Evolutionary conservation across 2,888 invertebrate genomes (phyloP), one percentile per base, ranked within the genome.

Genomic region (Synanthedon vespiformis): DNA sequence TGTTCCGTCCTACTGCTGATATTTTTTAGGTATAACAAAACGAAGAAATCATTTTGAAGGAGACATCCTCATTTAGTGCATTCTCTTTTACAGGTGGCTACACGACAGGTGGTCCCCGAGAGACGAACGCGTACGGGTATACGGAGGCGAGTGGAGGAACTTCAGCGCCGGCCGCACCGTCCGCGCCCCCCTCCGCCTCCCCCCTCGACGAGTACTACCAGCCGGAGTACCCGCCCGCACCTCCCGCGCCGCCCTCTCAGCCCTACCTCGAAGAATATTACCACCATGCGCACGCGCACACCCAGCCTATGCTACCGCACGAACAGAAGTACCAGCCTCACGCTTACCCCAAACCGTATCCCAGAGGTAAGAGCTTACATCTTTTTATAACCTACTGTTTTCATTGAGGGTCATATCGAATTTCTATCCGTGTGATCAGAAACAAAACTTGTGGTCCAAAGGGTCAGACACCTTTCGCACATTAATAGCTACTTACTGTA

Each of bases 261-360:
- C 91, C 92, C 77, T 89, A 92, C 91, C 81, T 89, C 89, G 77
- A 94, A 91, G 77, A 92, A 84, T 81, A 93, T 70, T 86, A 94
- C 79, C 94, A 94, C 80, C 94, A 94, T 77, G 89, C 92, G 63
- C 89, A 91, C 62, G 82, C 89, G 58, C 94, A 94, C 79, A 88
- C 92, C 65, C 89, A 91, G 64, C 86, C 88, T 40, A 70, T 88
- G 56, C 79, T 88, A 60, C 74, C 78, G 56, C 86, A 90, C 72
- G 92, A 92, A 72, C 90, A 90, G 68, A 94, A 94, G 77, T 94
- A 92, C 80, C 92, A 93, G 70, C 91, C 91, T 52, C 89, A 89
- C 64, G 88, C 90, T 57, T 91, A 91, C 74, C 90, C 90, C 71
- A 93, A 93, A 82, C 91, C 89, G 67, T 93, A 92, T 76, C 89